phyloP scores from a whole-genome alignment of 1,140 invertebrate species.

The Oncopodura yosiiana region DNA sequence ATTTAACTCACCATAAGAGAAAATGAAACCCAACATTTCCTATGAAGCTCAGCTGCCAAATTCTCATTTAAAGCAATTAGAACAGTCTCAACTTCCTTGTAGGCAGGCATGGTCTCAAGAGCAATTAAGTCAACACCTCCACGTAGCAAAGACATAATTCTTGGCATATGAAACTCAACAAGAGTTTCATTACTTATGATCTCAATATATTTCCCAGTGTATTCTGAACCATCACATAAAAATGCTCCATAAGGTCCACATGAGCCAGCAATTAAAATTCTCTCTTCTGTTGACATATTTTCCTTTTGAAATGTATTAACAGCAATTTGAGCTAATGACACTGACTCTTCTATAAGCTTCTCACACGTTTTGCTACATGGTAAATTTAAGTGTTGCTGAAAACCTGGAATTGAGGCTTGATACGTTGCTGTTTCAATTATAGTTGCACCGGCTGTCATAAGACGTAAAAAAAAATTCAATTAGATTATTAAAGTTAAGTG shows the following conservation, averaged over 20 bases:
- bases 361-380: slow-evolving; percentile 51
- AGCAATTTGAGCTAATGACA: slow-evolving; percentile 55
- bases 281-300: no score
- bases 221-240: slow-evolving; percentile 80
- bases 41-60: slow-evolving; percentile 52
- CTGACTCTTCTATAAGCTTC: slow-evolving; percentile 58
- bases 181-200: slow-evolving; percentile 55
- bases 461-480: slow-evolving; percentile 1
- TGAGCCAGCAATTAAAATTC: slow-evolving; percentile 74
- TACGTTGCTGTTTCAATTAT: slow-evolving; percentile 79
- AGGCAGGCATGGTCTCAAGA: slow-evolving; percentile 79
- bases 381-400: slow-evolving; percentile 58
- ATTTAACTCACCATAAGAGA: slow-evolving; percentile 63
- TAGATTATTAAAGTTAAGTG: neutral
- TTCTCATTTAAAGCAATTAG: slow-evolving; percentile 58
- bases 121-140: slow-evolving; percentile 71
- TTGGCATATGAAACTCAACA: slow-evolving; percentile 66
- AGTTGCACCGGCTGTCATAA: slow-evolving; percentile 60
- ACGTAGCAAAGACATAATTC: slow-evolving; percentile 62
- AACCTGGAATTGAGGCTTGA: slow-evolving; percentile 71
- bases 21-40: slow-evolving; percentile 74
- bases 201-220: slow-evolving; percentile 69
- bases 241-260: slow-evolving; percentile 83
- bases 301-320: slow-evolving; percentile 38
- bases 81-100: slow-evolving; percentile 68